Evolutionary conservation across 2,888 invertebrate genomes (phyloP).

Genomic region (Andrena trimmerana): DNA sequence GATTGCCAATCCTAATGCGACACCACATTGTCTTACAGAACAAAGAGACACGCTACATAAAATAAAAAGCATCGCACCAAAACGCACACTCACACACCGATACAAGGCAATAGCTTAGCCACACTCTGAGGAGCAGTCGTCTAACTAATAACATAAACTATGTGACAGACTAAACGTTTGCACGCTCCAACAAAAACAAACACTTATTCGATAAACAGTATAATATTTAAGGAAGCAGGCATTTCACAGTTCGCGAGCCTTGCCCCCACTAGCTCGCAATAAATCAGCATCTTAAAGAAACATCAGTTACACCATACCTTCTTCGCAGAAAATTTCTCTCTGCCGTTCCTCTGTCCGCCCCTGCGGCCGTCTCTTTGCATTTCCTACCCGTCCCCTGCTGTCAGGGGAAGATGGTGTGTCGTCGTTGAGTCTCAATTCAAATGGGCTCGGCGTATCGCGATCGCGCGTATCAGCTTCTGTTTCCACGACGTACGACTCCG

Average conservation of each 20-base stretch:
- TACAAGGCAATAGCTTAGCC: too few species aligned
- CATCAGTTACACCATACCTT: neutral
- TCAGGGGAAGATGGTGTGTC: constrained; percentile 61
- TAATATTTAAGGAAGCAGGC: too few species aligned
- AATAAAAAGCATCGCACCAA: too few species aligned
- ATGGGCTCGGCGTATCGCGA: constrained; percentile 71
- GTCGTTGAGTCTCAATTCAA: constrained; percentile 67
- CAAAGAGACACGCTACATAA: too few species aligned
- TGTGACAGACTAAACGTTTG: too few species aligned
- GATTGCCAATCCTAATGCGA: too few species aligned
- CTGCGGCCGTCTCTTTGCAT: constrained; percentile 28
- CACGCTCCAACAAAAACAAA: too few species aligned
- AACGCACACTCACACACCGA: too few species aligned
- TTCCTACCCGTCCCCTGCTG: constrained; percentile 44
- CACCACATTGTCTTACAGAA: too few species aligned
- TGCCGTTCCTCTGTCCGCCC: constrained; percentile 18
- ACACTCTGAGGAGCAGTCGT: too few species aligned
- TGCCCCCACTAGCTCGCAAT: neutral
- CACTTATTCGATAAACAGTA: too few species aligned
- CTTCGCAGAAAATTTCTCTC: constrained; percentile 7
- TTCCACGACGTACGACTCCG: constrained; percentile 72
- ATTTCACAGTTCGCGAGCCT: neutral
- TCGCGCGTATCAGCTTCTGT: constrained; percentile 73
- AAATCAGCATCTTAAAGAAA: constrained; percentile 17
- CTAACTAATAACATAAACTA: too few species aligned